Evolutionary conservation across 2,888 invertebrate genomes (phyloP), one percentile per base, ranked within the genome.

Genomic region (Hirtodrosophila confusa): DNA sequence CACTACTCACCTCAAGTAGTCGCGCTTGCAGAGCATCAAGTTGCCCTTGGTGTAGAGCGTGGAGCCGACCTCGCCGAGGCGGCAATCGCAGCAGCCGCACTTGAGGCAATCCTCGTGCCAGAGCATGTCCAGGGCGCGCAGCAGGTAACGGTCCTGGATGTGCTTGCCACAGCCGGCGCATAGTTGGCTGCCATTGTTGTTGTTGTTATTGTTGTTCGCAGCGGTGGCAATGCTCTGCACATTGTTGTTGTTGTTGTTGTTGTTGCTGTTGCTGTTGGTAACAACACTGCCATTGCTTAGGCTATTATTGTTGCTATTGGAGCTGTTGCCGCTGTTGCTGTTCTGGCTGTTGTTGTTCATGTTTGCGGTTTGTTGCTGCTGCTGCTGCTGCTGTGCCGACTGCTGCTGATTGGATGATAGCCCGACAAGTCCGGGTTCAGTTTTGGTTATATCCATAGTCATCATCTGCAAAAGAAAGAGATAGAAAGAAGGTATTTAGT

Each of bases 81-180:
- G 94, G 91, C 98, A 98, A 92, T 98, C 98, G 92, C 99, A 99
- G 93, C 98, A 98, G 83, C 97, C 97, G 91, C 98, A 98, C 92
- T 98, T 99, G 68, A 99, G 94, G 91, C 99, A 99, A 93, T 99
- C 98, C 92, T 99, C 99, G 92, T 99, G 99, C 98, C 99, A 99
- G 90, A 95, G 95, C 92, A 97, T 95, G 91, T 98, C 98, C 89
- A 98, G 92, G 2, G 98, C 98, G 91, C 97, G 97, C 88, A 98
- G 94, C 78, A 98, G 93, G 91, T 95, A 98, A 86, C 97, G 94
- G 91, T 98, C 98, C 36, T 96, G 96, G 90, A 99, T 99, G 89
- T 95, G 95, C 92, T 98, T 98, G 90, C 96, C 96, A 92, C 98
- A 99, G 33, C 98, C 98, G 51, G 97, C 97, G 91, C 98, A 98